Evolutionary conservation across 1,140 invertebrate species (phyloP), one percentile per base, ranked within the genome.

Genomic region (Drosophila bipectinata): DNA sequence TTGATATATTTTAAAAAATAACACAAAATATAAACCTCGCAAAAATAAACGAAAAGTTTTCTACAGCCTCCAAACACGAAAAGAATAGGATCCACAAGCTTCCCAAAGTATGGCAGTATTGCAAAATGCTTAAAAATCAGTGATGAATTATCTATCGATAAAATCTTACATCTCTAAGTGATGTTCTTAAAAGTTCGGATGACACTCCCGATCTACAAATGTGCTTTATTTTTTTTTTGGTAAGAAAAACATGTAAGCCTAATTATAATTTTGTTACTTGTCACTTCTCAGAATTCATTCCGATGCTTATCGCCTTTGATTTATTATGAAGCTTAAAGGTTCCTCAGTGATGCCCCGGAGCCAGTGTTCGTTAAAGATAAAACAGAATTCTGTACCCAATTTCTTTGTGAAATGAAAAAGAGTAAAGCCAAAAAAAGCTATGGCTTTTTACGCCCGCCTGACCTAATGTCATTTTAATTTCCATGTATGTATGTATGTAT

Each of bases 381-480:
- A 75, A 66, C 48, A 48, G 7, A 37, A 52, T 45, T 66, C 45
- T 37, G 34, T 49, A 49, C 32, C 59, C 45, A 32, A 56, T 64
- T 64, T 58, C 60, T 49, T 75, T 47, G 18, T 12, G 10, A 56
- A 54, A 30, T 41, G 14, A 62, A 44, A 32, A 15, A 5, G 34
- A 68, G 8, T 34, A 24, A 66, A 54, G 32, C 2, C 12, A 41
- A 57, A 56, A 45, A 24, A 44, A 59, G 34, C 48, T 48, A 48
- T 59, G 56, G 61, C 63, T 53, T 67, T 81, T 78, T 67, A 78
- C 82, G 78, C 63, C 71, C 71, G 55, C 34, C 76, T 87, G 78
- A 72, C 69, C 64, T 85, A 78, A 85, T 87, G 82, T 63, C 61
- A 78, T 87, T 87, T 85, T 85, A 85, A 85, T 85, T 85, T 82